Conservation (phyloP, 2,797 vertebrate genomes). For the Chiloscyllium punctatum region DNA sequence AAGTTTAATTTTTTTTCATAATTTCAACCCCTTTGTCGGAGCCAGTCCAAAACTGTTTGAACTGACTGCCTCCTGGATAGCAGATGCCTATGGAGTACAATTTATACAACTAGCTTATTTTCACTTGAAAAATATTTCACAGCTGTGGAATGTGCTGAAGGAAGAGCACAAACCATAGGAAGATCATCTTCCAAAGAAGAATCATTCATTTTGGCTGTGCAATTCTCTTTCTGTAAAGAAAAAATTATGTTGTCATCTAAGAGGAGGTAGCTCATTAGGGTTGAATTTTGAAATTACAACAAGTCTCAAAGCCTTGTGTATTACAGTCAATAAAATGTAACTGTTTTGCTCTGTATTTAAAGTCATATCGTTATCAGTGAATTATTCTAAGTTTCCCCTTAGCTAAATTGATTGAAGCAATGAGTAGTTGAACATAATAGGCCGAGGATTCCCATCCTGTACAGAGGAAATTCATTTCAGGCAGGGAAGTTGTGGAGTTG, state of each 20-base stretch:
- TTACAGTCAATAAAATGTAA: neutral
- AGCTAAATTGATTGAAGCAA: neutral
- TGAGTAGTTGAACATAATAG: neutral
- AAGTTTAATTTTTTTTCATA: conserved; percentile 8
- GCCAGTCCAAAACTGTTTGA: neutral
- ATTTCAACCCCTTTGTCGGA: conserved; percentile 7
- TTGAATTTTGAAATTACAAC: neutral
- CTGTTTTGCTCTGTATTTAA: neutral
- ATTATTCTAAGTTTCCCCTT: neutral
- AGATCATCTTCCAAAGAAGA: conserved; percentile 11
- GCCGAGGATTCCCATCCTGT: neutral
- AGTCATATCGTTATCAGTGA: neutral
- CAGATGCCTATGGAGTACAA: neutral
- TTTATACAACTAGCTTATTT: neutral
- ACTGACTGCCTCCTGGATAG: neutral
- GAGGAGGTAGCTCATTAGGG: neutral
- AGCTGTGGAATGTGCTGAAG: conserved; percentile 2
- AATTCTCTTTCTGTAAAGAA: neutral
- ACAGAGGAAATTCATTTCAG: neutral
- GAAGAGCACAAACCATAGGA: neutral
- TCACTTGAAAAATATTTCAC: neutral
- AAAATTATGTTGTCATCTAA: neutral
- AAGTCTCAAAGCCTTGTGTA: neutral
- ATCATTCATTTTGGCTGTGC: neutral
- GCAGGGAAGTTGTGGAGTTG: neutral